phyloP scores from a whole-genome alignment of 2,888 invertebrate species.

The Drosophila seclusa region DNA sequence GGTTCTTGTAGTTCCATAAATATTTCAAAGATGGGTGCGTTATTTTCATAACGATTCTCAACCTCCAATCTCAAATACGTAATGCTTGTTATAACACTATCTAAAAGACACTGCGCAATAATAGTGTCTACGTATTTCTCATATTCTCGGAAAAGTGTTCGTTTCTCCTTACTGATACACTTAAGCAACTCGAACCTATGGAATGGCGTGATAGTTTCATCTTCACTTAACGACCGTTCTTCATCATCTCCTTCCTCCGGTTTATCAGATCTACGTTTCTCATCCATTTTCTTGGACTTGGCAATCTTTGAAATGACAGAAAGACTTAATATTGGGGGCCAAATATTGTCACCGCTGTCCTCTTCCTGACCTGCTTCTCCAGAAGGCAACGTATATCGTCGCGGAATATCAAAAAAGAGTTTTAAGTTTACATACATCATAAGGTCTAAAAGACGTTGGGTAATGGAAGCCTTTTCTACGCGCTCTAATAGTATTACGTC shows the following conservation, averaged over 20 bases:
- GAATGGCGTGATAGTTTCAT: constrained; percentile 46
- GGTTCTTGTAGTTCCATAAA: constrained; percentile 90
- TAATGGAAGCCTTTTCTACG: constrained; percentile 85
- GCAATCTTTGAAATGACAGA: constrained; percentile 42
- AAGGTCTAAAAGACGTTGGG: constrained; percentile 87
- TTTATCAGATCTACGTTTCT: constrained; percentile 10
- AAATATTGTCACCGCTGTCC: constrained; percentile 39
- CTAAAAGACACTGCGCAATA: constrained; percentile 87
- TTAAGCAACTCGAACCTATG: constrained; percentile 67
- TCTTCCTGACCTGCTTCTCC: constrained; percentile 56
- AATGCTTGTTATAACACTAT: constrained; percentile 85
- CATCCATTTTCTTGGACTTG: constrained; percentile 36
- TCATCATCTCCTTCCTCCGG: constrained; percentile 38
- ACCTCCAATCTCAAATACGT: constrained; percentile 81
- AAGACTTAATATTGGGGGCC: constrained; percentile 44
- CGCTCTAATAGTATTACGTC: constrained; percentile 64
- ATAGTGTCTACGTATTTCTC: constrained; percentile 88
- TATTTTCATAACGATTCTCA: constrained; percentile 79
- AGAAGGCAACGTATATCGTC: constrained; percentile 59
- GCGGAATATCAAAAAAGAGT: constrained; percentile 87
- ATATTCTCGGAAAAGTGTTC: constrained; percentile 85
- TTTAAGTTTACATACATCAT: constrained; percentile 89
- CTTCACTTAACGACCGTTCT: constrained; percentile 46
- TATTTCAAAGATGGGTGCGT: constrained; percentile 90
- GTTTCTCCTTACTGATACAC: constrained; percentile 66